These are phyloP conservation scores for Regulus satrapa DNA, from an alignment of 2,113 vertebrate genomes.

Conservation along the genomic window DNA sequence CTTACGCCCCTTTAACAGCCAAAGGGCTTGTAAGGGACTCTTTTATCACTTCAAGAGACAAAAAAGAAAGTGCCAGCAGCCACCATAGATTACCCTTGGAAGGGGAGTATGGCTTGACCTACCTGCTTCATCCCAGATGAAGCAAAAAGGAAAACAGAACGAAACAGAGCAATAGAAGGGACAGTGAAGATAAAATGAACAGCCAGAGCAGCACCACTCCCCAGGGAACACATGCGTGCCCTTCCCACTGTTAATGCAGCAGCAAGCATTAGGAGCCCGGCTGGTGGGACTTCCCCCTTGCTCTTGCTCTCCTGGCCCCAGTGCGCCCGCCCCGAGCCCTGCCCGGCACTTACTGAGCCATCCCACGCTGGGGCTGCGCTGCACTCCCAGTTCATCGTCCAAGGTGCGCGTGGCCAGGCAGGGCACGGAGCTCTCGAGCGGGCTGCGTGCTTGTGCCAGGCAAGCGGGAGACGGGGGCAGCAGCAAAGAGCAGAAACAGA, in stretches of 20 bases:
- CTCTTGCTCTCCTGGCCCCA: not conserved
- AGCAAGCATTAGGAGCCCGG: not conserved
- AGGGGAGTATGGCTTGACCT: not conserved
- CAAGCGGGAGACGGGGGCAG: slow-evolving; percentile 61
- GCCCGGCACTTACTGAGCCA: slow-evolving; percentile 93
- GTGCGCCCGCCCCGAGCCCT: not conserved
- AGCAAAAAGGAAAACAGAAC: not conserved
- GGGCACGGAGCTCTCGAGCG: slow-evolving; percentile 90
- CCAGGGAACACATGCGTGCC: rapidly evolving
- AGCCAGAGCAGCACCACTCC: not conserved
- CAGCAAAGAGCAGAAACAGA: slow-evolving; percentile 63
- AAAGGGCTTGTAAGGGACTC: too few relatives aligned
- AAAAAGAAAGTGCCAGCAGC: not conserved
- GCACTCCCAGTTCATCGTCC: slow-evolving; percentile 83
- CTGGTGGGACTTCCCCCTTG: not conserved
- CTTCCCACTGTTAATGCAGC: not conserved
- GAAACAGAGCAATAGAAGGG: not conserved
- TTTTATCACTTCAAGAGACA: not conserved
- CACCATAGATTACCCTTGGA: not conserved
- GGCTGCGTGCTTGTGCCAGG: slow-evolving; percentile 85
- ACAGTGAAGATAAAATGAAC: rapidly evolving
- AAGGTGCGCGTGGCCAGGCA: slow-evolving; percentile 86
- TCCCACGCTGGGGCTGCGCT: slow-evolving; percentile 89
- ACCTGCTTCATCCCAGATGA: not conserved
- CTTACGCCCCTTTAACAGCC: not conserved